phyloP scores from a whole-genome alignment of 30 jellyfish, hydroid and myxozoan genomes.

The Catostylus mosaicus region DNA sequence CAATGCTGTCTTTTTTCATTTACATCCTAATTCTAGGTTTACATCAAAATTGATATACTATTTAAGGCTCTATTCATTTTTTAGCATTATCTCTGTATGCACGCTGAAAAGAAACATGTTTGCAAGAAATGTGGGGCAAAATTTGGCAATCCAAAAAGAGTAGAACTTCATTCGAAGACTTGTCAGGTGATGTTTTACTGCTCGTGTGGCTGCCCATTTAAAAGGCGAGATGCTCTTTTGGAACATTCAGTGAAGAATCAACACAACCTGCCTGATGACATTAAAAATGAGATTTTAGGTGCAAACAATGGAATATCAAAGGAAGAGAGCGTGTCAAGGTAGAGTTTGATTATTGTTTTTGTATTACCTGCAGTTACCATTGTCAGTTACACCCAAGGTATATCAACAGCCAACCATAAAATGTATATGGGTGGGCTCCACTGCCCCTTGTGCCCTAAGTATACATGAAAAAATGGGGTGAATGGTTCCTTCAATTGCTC shows the following conservation, averaged over 20 bases:
- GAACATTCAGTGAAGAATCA: slow-evolving; percentile 46
- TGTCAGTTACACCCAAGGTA: no score
- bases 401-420: no score
- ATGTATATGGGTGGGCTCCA: no score
- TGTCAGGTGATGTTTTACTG: slow-evolving; percentile 32
- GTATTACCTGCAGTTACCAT: no score
- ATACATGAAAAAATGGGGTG: no score
- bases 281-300: slow-evolving; percentile 3
- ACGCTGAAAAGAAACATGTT: slow-evolving; percentile 62
- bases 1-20: not conserved
- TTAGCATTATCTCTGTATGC: slow-evolving; percentile 57
- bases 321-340: slow-evolving; percentile 12
- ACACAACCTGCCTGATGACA: slow-evolving; percentile 56
- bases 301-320: not conserved
- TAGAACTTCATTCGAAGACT: slow-evolving; percentile 16
- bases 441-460: no score
- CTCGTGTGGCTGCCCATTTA: slow-evolving; percentile 64
- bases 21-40: not conserved
- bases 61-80: not conserved
- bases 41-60: no score
- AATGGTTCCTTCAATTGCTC: no score
- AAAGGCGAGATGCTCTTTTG: slow-evolving; percentile 13
- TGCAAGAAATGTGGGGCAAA: slow-evolving; percentile 57
- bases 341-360: no score
- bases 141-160: slow-evolving; percentile 59